Evolutionary conservation across 2,113 vertebrate species (phyloP).

Genomic region (Aythya baeri): DNA sequence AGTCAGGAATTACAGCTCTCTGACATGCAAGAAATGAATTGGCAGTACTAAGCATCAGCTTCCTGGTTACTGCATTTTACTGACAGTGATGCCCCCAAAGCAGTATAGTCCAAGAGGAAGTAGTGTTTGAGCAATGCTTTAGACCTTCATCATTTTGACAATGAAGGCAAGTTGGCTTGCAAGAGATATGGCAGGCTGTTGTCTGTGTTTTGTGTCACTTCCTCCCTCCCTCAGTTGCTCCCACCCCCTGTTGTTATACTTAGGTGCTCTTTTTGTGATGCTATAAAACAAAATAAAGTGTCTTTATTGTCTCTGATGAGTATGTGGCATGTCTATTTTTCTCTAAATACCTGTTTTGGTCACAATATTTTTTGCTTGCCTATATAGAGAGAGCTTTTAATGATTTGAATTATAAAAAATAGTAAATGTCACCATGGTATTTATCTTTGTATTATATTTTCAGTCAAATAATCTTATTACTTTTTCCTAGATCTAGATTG

Average conservation of each 20-base stretch:
- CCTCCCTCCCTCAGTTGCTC: not conserved
- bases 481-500: not conserved
- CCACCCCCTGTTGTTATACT: rapidly evolving
- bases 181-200: not conserved
- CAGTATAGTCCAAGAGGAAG: not conserved
- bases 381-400: not conserved
- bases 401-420: not conserved
- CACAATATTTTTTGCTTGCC: not conserved
- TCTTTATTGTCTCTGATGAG: not conserved
- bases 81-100: not conserved
- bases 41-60: not conserved
- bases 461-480: not conserved
- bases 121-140: not conserved
- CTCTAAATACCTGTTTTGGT: not conserved
- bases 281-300: not conserved
- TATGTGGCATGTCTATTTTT: not conserved
- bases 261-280: not conserved
- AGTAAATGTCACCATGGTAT: not conserved
- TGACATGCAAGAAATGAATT: not conserved
- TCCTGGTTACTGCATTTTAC: not conserved
- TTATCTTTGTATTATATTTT: not conserved
- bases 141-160: not conserved
- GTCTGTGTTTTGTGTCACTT: not conserved
- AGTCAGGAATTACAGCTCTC: not conserved
- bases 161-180: not conserved